These are phyloP conservation scores for Desmophyllum pertusum DNA, from an alignment of 92 coral and sea anemone species.

Conservation along the genomic window DNA sequence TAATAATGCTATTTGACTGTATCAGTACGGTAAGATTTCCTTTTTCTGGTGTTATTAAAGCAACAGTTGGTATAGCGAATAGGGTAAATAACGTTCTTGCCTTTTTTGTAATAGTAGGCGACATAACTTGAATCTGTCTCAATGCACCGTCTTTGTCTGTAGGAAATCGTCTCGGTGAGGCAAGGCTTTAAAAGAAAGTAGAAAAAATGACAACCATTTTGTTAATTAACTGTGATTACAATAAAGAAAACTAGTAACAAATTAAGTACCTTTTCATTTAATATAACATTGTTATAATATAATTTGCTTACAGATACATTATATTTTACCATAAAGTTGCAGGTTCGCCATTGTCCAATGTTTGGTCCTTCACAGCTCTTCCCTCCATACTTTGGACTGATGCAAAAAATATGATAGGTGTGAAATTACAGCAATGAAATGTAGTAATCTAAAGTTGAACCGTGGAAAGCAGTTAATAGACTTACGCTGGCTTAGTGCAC, in stretches of 20 bases:
- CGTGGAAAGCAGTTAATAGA: background rate
- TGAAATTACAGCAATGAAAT: background rate
- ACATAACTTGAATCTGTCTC: background rate
- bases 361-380: constrained; percentile 71
- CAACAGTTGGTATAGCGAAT: no score
- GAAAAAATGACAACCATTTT: background rate
- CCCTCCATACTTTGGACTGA: constrained; percentile 90
- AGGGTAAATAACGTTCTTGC: background rate
- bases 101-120: constrained; percentile 7
- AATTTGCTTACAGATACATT: background rate
- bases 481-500: constrained; percentile 50
- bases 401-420: background rate
- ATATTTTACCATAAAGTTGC: constrained; percentile 75
- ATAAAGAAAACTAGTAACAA: background rate
- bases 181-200: constrained; percentile 15
- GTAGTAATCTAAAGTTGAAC: background rate
- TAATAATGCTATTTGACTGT: no score
- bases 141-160: constrained; percentile 9
- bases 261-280: background rate
- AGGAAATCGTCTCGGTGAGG: constrained; percentile 11
- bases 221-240: background rate
- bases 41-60: no score
- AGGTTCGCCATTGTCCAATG: constrained; percentile 75
- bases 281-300: background rate
- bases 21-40: no score